Conservation (phyloP, 2,888 invertebrate species). For the Oxyteleia sp. region DNA sequence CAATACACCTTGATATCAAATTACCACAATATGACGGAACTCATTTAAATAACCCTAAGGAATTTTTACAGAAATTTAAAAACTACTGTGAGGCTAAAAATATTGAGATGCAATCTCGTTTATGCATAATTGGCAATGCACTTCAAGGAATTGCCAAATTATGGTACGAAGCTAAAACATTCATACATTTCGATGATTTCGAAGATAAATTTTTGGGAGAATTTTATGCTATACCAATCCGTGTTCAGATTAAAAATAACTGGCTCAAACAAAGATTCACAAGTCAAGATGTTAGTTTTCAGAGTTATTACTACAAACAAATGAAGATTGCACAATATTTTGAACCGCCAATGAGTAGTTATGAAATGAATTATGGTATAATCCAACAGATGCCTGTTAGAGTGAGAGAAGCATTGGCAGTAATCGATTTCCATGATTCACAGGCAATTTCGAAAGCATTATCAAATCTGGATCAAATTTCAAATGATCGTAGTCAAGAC, state of each 20-base stretch:
- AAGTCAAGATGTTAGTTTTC: background rate
- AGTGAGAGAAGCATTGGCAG: constrained; percentile 1
- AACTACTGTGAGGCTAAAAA: constrained; percentile 23
- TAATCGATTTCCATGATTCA: constrained; percentile 7
- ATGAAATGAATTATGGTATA: constrained; percentile 22
- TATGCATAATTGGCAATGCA: constrained; percentile 9
- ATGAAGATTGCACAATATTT: constrained; percentile 17
- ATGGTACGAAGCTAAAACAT: constrained; percentile 22
- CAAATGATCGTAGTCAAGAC: too few species aligned
- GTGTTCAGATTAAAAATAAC: constrained; percentile 28
- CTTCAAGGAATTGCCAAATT: constrained; percentile 20
- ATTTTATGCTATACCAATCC: constrained; percentile 40
- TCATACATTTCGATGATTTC: constrained; percentile 25
- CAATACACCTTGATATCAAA: constrained; percentile 25
- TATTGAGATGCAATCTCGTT: constrained; percentile 3
- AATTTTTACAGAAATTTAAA: constrained; percentile 24
- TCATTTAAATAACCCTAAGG: constrained; percentile 4
- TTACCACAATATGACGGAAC: constrained; percentile 34
- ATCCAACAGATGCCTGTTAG: constrained; percentile 14
- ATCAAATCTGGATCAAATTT: too few species aligned
- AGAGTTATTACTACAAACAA: constrained; percentile 25
- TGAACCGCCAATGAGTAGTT: background rate
- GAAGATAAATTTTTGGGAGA: constrained; percentile 30
- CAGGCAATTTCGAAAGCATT: too few species aligned
- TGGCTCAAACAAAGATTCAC: constrained; percentile 11